Evolutionary conservation across 2,113 vertebrate species (phyloP).

Genomic region (Setophaga petechia): DNA sequence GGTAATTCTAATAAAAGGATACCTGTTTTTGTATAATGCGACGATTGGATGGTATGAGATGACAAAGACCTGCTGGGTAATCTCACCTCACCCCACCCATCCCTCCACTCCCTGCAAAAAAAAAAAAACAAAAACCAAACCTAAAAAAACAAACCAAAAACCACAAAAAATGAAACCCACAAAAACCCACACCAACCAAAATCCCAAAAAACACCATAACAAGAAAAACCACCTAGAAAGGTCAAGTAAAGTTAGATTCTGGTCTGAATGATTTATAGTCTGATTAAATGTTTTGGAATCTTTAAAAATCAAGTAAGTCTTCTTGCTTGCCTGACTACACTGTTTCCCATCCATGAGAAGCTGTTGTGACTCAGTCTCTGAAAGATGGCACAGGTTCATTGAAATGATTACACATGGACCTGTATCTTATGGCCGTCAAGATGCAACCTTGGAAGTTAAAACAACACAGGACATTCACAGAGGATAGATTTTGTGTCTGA

Average conservation of each 20-base stretch:
- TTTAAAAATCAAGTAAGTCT: background rate
- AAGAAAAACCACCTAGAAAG: background rate
- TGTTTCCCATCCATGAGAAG: background rate
- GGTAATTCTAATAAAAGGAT: background rate
- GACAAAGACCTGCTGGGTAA: background rate
- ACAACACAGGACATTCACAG: background rate
- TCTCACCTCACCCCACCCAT: background rate
- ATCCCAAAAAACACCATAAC: background rate
- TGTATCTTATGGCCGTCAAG: fast-evolving
- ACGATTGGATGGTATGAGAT: background rate
- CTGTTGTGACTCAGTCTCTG: background rate
- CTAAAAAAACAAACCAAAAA: background rate
- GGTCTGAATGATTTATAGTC: background rate
- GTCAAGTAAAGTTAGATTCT: background rate
- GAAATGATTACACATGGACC: too few species aligned
- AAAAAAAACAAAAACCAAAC: too few species aligned
- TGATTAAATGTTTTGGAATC: background rate
- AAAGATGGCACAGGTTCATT: background rate
- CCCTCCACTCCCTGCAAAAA: background rate
- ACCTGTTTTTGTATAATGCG: background rate
- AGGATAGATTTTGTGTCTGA: background rate
- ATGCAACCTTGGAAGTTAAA: background rate
- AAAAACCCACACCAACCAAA: background rate
- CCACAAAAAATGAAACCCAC: background rate
- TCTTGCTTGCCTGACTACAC: background rate